Conservation (phyloP, 2,888 invertebrate genomes). For the Lasioglossum malachurum region DNA sequence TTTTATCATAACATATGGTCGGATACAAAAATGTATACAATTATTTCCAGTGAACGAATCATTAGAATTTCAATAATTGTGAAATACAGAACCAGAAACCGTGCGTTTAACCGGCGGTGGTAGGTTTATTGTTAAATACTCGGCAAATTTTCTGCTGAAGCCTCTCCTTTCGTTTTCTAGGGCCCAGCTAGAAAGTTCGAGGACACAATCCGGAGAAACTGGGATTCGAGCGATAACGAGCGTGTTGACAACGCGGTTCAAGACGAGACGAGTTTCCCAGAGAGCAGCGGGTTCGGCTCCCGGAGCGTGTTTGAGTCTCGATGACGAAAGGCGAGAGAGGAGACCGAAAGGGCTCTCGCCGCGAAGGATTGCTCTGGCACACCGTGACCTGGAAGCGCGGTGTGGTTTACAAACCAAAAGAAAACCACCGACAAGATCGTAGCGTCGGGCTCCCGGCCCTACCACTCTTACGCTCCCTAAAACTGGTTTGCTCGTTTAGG, state of each 20-base stretch:
- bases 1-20: too few relatives aligned
- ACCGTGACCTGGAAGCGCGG: constrained; percentile 62
- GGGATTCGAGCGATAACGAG: background rate
- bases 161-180: background rate
- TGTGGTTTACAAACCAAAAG: constrained; percentile 73
- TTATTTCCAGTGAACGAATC: too few relatives aligned
- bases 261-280: background rate
- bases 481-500: constrained; percentile 81
- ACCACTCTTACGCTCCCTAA: constrained; percentile 80
- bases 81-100: too few relatives aligned
- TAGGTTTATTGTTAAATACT: too few relatives aligned
- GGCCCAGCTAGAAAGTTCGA: background rate
- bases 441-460: constrained; percentile 68
- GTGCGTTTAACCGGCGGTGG: too few relatives aligned
- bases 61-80: too few relatives aligned
- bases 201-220: background rate
- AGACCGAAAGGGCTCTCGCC: background rate
- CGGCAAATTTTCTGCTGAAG: too few relatives aligned
- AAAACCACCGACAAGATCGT: constrained; percentile 69
- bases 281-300: background rate
- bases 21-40: too few relatives aligned
- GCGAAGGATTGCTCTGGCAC: constrained; percentile 32
- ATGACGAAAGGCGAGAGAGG: background rate
- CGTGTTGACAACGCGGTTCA: background rate
- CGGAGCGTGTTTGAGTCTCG: background rate